Evolutionary conservation across 1,140 invertebrate genomes (phyloP).

Genomic region (Cotesia vestalis): DNA sequence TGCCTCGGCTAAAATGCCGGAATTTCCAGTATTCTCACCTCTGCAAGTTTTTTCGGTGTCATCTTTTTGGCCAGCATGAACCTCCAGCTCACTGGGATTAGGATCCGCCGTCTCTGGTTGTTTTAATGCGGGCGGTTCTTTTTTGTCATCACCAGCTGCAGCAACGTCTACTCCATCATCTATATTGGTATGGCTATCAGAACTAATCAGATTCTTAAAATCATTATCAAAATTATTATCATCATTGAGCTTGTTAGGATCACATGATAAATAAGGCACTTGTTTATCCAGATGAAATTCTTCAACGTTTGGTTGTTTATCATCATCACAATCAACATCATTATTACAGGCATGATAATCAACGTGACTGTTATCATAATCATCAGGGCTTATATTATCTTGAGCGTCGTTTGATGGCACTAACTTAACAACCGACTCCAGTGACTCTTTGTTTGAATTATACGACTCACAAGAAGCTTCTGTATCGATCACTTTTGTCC

Average conservation of each 20-base stretch:
- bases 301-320: neutral
- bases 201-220: neutral
- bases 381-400: neutral
- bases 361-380: neutral
- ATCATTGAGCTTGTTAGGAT: neutral
- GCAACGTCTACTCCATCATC: neutral
- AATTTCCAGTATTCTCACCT: constrained; percentile 48
- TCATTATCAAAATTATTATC: neutral
- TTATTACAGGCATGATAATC: no score
- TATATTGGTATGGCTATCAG: neutral
- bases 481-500: constrained; percentile 1
- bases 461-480: constrained; percentile 33
- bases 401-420: constrained; percentile 2
- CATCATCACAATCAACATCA: neutral
- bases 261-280: constrained; percentile 1
- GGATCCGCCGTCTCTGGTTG: no score
- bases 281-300: constrained; percentile 5
- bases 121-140: neutral
- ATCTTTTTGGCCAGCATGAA: neutral
- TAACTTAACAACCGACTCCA: neutral
- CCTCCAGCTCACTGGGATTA: no score
- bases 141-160: neutral
- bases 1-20: constrained; percentile 38
- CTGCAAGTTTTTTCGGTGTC: constrained; percentile 38
- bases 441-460: constrained; percentile 15